These are phyloP conservation scores for Lycorma delicatula DNA, from an alignment of 1,140 invertebrate species.

Conservation along the genomic window DNA sequence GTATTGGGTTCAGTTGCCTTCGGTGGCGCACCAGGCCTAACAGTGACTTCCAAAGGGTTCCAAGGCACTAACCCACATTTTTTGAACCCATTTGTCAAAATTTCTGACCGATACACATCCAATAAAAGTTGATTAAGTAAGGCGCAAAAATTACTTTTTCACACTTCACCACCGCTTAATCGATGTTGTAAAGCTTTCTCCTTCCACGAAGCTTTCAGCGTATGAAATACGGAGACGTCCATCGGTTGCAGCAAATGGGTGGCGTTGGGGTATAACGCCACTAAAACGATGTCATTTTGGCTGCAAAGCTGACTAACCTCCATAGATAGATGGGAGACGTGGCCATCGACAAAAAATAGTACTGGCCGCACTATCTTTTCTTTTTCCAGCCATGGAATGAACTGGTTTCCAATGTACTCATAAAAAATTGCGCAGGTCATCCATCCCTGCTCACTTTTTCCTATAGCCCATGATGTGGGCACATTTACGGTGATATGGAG, in stretches of 20 bases:
- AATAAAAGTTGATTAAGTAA: too few species aligned
- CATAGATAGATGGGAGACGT: conserved; percentile 34
- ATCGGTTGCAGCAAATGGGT: conserved; percentile 39
- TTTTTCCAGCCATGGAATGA: conserved; percentile 29
- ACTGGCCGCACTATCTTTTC: conserved; percentile 33
- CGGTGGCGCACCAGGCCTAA: too few species aligned
- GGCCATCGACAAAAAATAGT: conserved; percentile 39
- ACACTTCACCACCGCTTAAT: too few species aligned
- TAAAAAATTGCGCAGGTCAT: conserved; percentile 32
- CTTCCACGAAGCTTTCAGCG: conserved; percentile 34
- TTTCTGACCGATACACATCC: too few species aligned
- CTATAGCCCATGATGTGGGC: conserved; percentile 26
- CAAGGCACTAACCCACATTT: too few species aligned
- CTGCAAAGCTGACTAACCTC: conserved; percentile 35
- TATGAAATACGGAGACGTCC: conserved; percentile 34
- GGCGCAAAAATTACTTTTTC: too few species aligned
- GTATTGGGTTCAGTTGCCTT: too few species aligned
- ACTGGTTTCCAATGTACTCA: conserved; percentile 33
- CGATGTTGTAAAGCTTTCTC: too few species aligned
- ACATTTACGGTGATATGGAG: conserved; percentile 17
- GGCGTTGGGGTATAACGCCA: conserved; percentile 37
- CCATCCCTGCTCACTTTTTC: conserved; percentile 30
- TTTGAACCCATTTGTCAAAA: too few species aligned
- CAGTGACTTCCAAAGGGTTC: too few species aligned
- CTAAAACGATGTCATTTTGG: conserved; percentile 35